Evolutionary conservation across 1,140 invertebrate species (phyloP).

Genomic region (Drosophila saltans): DNA sequence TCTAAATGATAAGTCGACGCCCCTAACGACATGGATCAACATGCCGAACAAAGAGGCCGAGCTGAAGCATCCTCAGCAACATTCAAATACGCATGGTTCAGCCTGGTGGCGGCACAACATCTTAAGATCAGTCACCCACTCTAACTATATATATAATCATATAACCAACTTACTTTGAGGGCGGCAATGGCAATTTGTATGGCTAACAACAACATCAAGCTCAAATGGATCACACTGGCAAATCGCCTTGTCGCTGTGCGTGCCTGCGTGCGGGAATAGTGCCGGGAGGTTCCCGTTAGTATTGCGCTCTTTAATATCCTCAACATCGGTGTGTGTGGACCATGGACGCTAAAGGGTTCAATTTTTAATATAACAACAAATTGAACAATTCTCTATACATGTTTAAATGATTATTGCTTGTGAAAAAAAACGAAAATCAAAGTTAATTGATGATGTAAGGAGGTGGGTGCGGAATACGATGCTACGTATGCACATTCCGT

Average conservation of each 20-base stretch:
- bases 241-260: conserved; percentile 1
- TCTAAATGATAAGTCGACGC: not conserved
- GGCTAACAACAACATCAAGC: conserved; percentile 29
- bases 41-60: not conserved
- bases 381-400: conserved; percentile 40
- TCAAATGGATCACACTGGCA: conserved; percentile 1
- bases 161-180: conserved; percentile 26
- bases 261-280: not conserved
- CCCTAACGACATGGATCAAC: conserved; percentile 12
- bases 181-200: conserved; percentile 17
- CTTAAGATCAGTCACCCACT: conserved; percentile 43
- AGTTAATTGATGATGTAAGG: conserved; percentile 12
- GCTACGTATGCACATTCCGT: not conserved
- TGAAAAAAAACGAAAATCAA: conserved; percentile 26
- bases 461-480: not conserved
- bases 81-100: not conserved
- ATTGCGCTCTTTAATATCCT: conserved; percentile 4
- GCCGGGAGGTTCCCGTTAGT: conserved; percentile 35
- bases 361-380: conserved; percentile 25
- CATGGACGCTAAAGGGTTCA: not conserved
- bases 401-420: conserved; percentile 72
- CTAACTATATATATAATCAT: not conserved
- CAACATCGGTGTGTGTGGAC: not conserved
- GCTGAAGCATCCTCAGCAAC: not conserved
- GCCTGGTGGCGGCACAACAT: conserved; percentile 35